Evolutionary conservation across 2,113 vertebrate genomes (phyloP), one percentile per base, ranked within the genome.

Genomic region (Himantopus leucocephalus): DNA sequence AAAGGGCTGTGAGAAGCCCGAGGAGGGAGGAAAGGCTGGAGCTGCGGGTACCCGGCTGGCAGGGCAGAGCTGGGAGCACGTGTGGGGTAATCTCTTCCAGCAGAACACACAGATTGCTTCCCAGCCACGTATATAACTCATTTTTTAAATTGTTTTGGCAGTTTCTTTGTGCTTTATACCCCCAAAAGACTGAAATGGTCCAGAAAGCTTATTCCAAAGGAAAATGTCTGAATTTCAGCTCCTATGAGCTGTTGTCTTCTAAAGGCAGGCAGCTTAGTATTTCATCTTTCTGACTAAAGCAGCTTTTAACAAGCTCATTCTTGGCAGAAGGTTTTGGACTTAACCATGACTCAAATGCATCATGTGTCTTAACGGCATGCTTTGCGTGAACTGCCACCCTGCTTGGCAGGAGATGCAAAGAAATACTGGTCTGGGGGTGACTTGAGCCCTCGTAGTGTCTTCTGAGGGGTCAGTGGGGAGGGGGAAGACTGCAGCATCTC

Each of bases 211-310:
- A 77, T 90, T 96, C 85, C 32, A 53, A 88, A 93, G 39, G 70
- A 89, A 89, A 92, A 88, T 52, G 34, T 48, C 85, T 78, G 73
- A 81, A 56, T 95, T 94, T 94, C 63, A 72, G 52, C 43, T 92
- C 83, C 59, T 68, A 56, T 59, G 64, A 95, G 75, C n/a, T 14
- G 58, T 75, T 84, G 84, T 91, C 72, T 82, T 74, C 34, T 94
- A 77, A 88, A 93, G 63, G 91, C 66, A 91, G 74, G 66, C 75
- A 90, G 76, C 81, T 96, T 74, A 92, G 77, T 59, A 91, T 93
- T 95, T 92, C 85, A 91, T 76, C 84, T 92, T 94, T 90, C 76
- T 96, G 72, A 85, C 81, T 90, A 95, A 97, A 88, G 82, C 53
- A 68, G 64, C 68, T 93, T 95, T 93, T 94, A 92, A 81, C 85